Evolutionary conservation across 2,113 vertebrate species (phyloP), one percentile per base, ranked within the genome.

Genomic region (Mustela nigripes): DNA sequence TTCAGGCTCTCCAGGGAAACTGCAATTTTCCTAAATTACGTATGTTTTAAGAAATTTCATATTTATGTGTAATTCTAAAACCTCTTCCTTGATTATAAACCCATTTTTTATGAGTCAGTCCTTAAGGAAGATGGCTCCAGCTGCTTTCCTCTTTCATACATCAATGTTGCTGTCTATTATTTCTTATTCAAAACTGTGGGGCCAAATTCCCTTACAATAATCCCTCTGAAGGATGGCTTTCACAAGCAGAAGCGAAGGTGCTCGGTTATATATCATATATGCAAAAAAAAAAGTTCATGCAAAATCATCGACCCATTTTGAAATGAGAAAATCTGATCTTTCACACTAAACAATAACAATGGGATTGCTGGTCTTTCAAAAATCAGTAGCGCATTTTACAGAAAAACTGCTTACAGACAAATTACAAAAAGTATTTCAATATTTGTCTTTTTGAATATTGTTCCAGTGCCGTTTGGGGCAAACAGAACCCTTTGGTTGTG

Each of bases 401-500:
- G 50, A 14, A 92, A 91, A 94, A 81, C 60, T 63, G 53, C 22
- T 65, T 56, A 12, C 16, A 58, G 82, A 85, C 19, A 94, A 79
- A 78, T 92, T 39, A 56, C 73, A 45, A 94, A 71, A 90, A 82
- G 28, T 80, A 48, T 45, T 36, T 96, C 74, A 81, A 42, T 87
- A 63, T 89, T 95, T 90, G 36, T 90, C 21, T 86, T 78, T 79
- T 87, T 84, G 21, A 97, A 92, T 91, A 79, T 85, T 82, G n/a
- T 80, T 71, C 33, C 21, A 81, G 7, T 80, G 58, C 24, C 45
- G 73, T 81, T 92, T 82, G 62, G 45, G 11, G 50, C 45, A 95
- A 39, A 74, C 5, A 62, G 60, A 95, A 86, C 71, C 10, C 80
- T 95, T 19, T 91, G 56, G 21, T 4, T 84, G 63, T 89, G 56